Evolutionary conservation across 1,140 invertebrate species (phyloP).

Genomic region (Macrotrachela quadricornifera): DNA sequence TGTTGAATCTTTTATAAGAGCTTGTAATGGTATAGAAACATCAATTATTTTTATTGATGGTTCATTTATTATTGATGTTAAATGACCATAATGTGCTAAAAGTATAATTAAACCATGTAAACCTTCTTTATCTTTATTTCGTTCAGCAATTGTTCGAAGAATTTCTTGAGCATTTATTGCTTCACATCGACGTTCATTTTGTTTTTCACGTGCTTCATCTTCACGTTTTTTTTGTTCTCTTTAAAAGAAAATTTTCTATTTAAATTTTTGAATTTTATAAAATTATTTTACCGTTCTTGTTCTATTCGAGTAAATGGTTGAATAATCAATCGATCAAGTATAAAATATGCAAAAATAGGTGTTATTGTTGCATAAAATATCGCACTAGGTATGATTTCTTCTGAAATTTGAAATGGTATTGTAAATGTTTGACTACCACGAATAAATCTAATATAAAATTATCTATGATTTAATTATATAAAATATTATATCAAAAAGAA

Average conservation of each 20-base stretch:
- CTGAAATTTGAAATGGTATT: conserved; percentile 69
- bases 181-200: conserved; percentile 54
- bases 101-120: conserved; percentile 61
- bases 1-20: conserved; percentile 68
- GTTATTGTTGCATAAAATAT: conserved; percentile 74
- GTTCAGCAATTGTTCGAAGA: conserved; percentile 16
- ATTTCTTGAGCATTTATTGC: conserved; percentile 45
- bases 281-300: conserved; percentile 40
- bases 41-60: conserved; percentile 46
- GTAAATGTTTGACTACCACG: conserved; percentile 65
- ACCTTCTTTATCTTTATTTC: conserved; percentile 36
- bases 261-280: conserved; percentile 25
- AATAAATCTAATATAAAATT: conserved; percentile 40
- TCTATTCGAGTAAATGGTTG: conserved; percentile 60
- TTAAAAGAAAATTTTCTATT: background rate
- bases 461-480: too few species aligned
- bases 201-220: conserved; percentile 35
- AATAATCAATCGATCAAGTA: conserved; percentile 55
- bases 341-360: conserved; percentile 44
- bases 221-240: conserved; percentile 28
- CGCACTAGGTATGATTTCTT: conserved; percentile 63
- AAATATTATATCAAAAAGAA: too few species aligned
- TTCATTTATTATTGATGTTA: conserved; percentile 16
- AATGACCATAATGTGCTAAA: conserved; percentile 47
- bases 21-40: conserved; percentile 75